Base-by-base conservation (phyloP, 2,113 vertebrate species). In the Nesogale talazaci region DNA sequence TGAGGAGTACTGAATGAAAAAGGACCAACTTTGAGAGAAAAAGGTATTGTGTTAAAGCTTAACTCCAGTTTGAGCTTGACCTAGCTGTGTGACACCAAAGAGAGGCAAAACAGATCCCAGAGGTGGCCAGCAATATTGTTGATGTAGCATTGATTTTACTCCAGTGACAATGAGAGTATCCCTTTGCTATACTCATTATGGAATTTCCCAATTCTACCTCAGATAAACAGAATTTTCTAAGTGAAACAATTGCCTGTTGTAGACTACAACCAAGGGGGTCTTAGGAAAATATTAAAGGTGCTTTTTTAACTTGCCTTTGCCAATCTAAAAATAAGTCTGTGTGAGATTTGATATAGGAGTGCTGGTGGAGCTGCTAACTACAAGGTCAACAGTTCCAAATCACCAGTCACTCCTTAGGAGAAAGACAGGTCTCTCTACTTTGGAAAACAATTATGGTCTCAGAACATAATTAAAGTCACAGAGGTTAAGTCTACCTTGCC, bases 121-220 rank as follows among this genome's bases (percentile, higher is more conserved):
- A 36, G 23, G 34, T 5, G 46, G 90, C 65, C 52, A 72, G 70
- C 38, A 83, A 85, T 80, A 90, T 74, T 63, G 22, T 25, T 93
- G 40, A 88, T 93, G 46, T 40, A 95, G 76, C 92, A 93, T 90
- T 95, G 56, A 86, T 88, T 80, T 90, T 79, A 88, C 38, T 92
- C 23, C 20, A 90, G 31, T 63, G 34, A 11, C 59, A 23, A 5
- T 20, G 8, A 22, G 59, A 2, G 1, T 52, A 52, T 52, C 9
- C 46, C 46, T 52, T 52, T 52, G 9, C 46, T 12, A 7, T 9
- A 12, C 46, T 52, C 46, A 52, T 52, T 52, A 52, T 52, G 5
- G 46, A 52, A 52, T 52, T 52, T 12, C 46, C 46, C 46, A 52
- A 52, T 12, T 12, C 46, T 12, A 52, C 46, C 46, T 12, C 46